Conservation (phyloP, 2,888 invertebrate genomes). For the Sphecodes monilicornis region DNA sequence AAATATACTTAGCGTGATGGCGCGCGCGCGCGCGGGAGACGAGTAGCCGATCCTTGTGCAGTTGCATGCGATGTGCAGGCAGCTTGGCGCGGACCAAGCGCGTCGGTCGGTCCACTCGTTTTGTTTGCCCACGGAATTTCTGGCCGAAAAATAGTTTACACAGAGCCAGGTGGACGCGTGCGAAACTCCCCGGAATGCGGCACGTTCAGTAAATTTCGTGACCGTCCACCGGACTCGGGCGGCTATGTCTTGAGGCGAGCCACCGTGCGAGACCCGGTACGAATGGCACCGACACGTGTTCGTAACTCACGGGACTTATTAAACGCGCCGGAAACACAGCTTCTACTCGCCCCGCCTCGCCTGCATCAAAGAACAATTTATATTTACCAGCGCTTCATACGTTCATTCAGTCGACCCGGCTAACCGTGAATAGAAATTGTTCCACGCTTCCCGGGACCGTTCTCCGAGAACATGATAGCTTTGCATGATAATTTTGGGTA, state of each 20-base stretch:
- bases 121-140: constrained; percentile 52
- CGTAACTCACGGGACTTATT: constrained; percentile 43
- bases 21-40: constrained; percentile 3
- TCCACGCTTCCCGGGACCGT: neutral
- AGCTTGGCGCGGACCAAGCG: neutral
- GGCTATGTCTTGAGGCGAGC: neutral
- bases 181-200: constrained; percentile 31
- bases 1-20: constrained; percentile 62
- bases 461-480: neutral
- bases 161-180: constrained; percentile 18
- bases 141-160: constrained; percentile 51
- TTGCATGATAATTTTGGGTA: neutral
- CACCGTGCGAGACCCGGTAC: neutral
- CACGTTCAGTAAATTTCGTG: constrained; percentile 51
- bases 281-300: constrained; percentile 13
- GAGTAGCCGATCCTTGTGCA: constrained; percentile 7
- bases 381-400: constrained; percentile 5
- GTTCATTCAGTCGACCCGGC: constrained; percentile 2
- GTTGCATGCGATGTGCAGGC: constrained; percentile 39
- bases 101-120: constrained; percentile 24
- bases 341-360: neutral
- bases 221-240: constrained; percentile 10
- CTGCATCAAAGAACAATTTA: constrained; percentile 20
- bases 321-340: constrained; percentile 22
- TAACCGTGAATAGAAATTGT: constrained; percentile 11